Percentiles rank a stretch among this genome's conserved stretches.
phyloP scores from a whole-genome alignment of 2,888 invertebrate species.

The Leptinotarsa rubiginosa region DNA sequence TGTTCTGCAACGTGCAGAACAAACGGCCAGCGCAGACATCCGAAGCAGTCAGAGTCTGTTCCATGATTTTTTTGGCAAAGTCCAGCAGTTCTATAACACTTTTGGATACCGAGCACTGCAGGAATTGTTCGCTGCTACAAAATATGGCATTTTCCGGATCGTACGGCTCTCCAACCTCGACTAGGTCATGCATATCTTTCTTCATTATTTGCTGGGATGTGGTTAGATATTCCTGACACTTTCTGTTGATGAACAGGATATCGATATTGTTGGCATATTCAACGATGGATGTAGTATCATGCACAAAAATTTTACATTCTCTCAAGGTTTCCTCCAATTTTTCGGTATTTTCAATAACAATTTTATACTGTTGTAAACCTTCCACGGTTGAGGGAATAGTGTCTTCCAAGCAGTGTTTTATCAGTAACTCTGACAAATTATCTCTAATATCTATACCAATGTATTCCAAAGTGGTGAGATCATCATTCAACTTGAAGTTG shows the following conservation, averaged over 20 bases:
- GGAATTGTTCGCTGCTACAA: slow-evolving; percentile 66
- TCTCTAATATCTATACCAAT: slow-evolving; percentile 71
- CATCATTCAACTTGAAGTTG: slow-evolving; percentile 66
- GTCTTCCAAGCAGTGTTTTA: slow-evolving; percentile 79
- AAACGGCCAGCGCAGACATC: slow-evolving; percentile 75
- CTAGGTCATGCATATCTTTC: slow-evolving; percentile 82
- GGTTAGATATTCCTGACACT: slow-evolving; percentile 77
- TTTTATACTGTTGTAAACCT: slow-evolving; percentile 75
- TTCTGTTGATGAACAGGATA: slow-evolving; percentile 80
- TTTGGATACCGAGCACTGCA: slow-evolving; percentile 73
- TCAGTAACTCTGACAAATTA: slow-evolving; percentile 74
- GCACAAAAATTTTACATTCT: slow-evolving; percentile 70
- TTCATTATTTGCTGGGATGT: slow-evolving; percentile 80
- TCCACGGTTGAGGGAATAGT: slow-evolving; percentile 82
- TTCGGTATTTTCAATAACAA: slow-evolving; percentile 74
- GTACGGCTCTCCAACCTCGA: slow-evolving; percentile 68
- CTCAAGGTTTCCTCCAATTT: slow-evolving; percentile 75
- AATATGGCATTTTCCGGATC: slow-evolving; percentile 66
- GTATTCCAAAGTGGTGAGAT: slow-evolving; percentile 68
- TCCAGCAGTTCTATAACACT: slow-evolving; percentile 74
- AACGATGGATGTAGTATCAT: slow-evolving; percentile 71
- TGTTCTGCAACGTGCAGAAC: slow-evolving; percentile 76
- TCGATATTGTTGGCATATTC: slow-evolving; percentile 82
- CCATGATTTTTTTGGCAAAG: slow-evolving; percentile 74
- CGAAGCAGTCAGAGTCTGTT: slow-evolving; percentile 74